A percentile compares a stretch with the other conserved stretches of the same genome.
These are phyloP conservation scores for Nomada hirtipes DNA, from an alignment of 2,888 invertebrate genomes.

Conservation along the genomic window DNA sequence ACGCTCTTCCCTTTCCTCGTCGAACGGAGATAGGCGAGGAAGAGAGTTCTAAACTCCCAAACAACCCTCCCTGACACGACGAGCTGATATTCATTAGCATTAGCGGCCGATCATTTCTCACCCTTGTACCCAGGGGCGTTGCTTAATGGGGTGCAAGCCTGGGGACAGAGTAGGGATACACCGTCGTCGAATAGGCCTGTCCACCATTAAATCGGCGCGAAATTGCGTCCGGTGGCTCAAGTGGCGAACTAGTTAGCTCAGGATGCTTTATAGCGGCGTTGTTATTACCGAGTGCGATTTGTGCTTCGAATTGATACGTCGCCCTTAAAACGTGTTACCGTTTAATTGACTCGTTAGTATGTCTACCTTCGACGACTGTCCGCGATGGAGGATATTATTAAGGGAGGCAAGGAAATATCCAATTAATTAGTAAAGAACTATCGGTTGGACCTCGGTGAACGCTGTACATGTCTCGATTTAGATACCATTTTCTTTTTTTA, in stretches of 20 bases:
- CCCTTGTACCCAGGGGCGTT: conserved; percentile 74
- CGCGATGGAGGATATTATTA: neutral
- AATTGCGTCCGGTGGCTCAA: conserved; percentile 67
- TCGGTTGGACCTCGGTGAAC: too few relatives aligned
- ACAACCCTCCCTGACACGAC: conserved; percentile 70
- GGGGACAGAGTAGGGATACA: conserved; percentile 44
- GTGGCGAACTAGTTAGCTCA: conserved; percentile 62
- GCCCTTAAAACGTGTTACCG: conserved; percentile 43
- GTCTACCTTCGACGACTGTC: neutral
- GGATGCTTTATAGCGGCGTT: conserved; percentile 55
- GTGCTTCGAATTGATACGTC: conserved; percentile 52
- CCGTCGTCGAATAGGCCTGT: conserved; percentile 62
- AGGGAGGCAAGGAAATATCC: too few relatives aligned
- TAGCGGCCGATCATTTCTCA: conserved; percentile 81
- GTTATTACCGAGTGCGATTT: conserved; percentile 52
- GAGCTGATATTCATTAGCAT: conserved; percentile 81
- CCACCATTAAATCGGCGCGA: conserved; percentile 67
- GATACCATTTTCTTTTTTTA: too few relatives aligned
- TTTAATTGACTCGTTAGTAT: conserved; percentile 48
- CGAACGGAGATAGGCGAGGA: conserved; percentile 9
- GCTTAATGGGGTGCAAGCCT: conserved; percentile 77
- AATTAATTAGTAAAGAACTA: too few relatives aligned
- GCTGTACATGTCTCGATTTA: too few relatives aligned
- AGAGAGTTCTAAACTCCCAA: conserved; percentile 66
- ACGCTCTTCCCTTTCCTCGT: neutral